phyloP scores from a whole-genome alignment of 2,888 invertebrate species.

The Portevinia maculata region DNA sequence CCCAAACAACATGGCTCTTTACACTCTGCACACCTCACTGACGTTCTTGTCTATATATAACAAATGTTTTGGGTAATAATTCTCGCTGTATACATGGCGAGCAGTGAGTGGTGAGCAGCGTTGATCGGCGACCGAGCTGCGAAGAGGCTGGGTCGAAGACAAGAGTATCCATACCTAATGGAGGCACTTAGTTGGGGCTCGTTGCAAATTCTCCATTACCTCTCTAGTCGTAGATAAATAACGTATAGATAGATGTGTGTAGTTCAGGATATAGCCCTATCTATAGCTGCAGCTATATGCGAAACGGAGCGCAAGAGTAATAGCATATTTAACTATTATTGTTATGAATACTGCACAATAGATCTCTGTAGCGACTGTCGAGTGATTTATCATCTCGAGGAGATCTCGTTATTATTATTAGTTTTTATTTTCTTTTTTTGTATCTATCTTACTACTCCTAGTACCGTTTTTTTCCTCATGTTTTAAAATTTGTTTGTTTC shows the following conservation, averaged over 20 bases:
- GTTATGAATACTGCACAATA: conserved; percentile 73
- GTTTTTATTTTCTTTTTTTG: conserved; percentile 22
- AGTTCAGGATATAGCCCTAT: not conserved
- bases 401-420: conserved; percentile 70
- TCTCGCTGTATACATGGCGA: conserved; percentile 68
- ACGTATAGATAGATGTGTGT: conserved; percentile 58
- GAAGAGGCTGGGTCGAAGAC: conserved; percentile 31
- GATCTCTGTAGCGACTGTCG: conserved; percentile 61
- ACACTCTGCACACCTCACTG: conserved; percentile 49
- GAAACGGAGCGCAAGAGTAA: conserved; percentile 67
- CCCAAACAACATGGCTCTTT: conserved; percentile 23
- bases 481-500: conserved; percentile 12
- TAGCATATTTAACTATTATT: conserved; percentile 74
- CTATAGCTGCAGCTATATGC: conserved; percentile 9
- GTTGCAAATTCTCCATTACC: conserved; percentile 70
- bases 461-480: not conserved
- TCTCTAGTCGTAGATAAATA: conserved; percentile 59
- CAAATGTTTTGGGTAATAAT: conserved; percentile 74
- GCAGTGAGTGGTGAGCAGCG: conserved; percentile 23
- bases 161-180: conserved; percentile 63
- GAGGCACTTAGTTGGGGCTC: conserved; percentile 68
- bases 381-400: conserved; percentile 72
- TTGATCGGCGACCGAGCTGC: not conserved
- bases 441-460: conserved; percentile 1
- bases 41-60: conserved; percentile 70